Evolutionary conservation across 2,888 invertebrate species (phyloP).

Genomic region (Odontocolon sp.): DNA sequence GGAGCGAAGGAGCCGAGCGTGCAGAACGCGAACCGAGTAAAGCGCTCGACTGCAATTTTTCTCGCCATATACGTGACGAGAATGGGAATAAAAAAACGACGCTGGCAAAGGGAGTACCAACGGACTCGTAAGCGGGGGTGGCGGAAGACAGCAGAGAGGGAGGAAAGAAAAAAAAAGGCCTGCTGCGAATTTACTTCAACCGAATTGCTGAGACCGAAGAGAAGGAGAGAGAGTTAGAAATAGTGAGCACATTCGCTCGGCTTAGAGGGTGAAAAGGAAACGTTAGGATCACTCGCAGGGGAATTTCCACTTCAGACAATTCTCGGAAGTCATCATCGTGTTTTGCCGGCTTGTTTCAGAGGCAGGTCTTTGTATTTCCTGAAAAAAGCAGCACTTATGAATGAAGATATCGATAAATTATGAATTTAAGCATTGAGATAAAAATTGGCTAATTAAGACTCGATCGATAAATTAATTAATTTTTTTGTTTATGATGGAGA

Average conservation of each 20-base stretch:
- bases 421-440: too few relatives aligned
- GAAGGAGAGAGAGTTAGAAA: slow-evolving; percentile 49
- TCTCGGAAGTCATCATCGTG: slow-evolving; percentile 45
- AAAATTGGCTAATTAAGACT: too few relatives aligned
- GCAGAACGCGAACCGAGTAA: slow-evolving; percentile 80
- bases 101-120: slow-evolving; percentile 54
- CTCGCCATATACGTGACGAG: slow-evolving; percentile 81
- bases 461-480: too few relatives aligned
- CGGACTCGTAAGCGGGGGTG: slow-evolving; percentile 32
- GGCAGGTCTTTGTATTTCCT: slow-evolving; percentile 17
- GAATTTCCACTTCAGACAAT: slow-evolving; percentile 67
- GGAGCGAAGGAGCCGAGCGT: slow-evolving; percentile 72
- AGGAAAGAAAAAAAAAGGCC: slow-evolving; percentile 60
- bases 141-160: slow-evolving; percentile 50
- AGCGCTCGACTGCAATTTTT: slow-evolving; percentile 81
- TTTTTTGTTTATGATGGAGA: too few relatives aligned
- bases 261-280: slow-evolving; percentile 49
- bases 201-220: slow-evolving; percentile 36
- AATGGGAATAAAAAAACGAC: slow-evolving; percentile 74
- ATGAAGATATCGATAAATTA: too few relatives aligned
- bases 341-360: slow-evolving; percentile 52
- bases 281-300: slow-evolving; percentile 70
- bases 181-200: slow-evolving; percentile 60
- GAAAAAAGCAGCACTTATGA: too few relatives aligned
- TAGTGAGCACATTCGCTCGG: slow-evolving; percentile 49